A percentile compares a stretch with the other conserved stretches of the same genome.
Evolutionary conservation across 2,797 vertebrate genomes (phyloP).

Genomic region (Buphagus erythrorhynchus): DNA sequence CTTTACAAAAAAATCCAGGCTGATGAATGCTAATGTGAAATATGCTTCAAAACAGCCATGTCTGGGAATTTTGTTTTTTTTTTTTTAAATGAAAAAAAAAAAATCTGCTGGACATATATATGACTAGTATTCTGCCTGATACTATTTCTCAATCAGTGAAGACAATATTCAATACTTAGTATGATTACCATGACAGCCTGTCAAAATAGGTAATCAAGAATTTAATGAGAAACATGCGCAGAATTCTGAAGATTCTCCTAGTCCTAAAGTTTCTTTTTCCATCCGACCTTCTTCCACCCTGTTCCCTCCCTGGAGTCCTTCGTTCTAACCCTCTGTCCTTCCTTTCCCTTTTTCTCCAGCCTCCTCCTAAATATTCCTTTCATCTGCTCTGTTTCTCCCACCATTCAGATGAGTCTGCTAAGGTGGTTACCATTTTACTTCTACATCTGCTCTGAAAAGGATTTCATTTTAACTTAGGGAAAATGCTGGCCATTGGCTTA

Average conservation of each 20-base stretch:
- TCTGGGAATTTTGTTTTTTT: fast-evolving
- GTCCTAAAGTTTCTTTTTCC: neutral
- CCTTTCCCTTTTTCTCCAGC: neutral
- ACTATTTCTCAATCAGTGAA: neutral
- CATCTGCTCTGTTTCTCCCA: neutral
- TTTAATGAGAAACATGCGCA: neutral
- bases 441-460: neutral
- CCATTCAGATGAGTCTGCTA: neutral
- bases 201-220: neutral
- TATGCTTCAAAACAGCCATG: neutral
- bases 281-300: neutral
- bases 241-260: neutral
- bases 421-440: neutral
- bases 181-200: neutral
- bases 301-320: neutral
- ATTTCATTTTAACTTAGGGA: neutral
- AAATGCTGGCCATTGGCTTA: neutral
- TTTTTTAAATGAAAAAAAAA: neutral
- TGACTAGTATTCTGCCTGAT: neutral
- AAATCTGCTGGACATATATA: neutral
- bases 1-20: neutral
- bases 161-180: neutral
- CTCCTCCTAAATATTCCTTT: neutral
- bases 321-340: neutral
- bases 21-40: neutral